phyloP scores from a whole-genome alignment of 1,140 invertebrate genomes.

The Macrostomum lignano region DNA sequence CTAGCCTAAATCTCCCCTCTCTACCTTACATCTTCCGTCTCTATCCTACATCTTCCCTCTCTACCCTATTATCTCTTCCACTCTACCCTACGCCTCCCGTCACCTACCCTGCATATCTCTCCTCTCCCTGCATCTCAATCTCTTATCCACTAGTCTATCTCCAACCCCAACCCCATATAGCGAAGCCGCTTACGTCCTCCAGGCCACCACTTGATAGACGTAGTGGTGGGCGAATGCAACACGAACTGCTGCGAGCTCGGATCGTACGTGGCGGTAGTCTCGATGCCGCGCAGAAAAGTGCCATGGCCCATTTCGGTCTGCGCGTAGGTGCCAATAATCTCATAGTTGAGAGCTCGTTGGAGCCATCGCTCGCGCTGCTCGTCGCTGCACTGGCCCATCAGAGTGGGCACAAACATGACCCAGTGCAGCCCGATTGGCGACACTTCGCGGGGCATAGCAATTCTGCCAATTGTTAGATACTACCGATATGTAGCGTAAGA shows the following conservation, averaged over 20 bases:
- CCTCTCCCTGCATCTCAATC: too few relatives aligned
- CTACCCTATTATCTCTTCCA: too few relatives aligned
- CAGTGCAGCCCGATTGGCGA: conserved; percentile 35
- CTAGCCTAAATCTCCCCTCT: too few relatives aligned
- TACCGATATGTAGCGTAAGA: too few relatives aligned
- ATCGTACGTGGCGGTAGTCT: conserved; percentile 69
- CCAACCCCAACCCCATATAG: too few relatives aligned
- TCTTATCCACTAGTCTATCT: too few relatives aligned
- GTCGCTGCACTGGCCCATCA: conserved; percentile 53
- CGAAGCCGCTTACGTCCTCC: conserved; percentile 43
- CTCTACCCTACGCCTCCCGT: too few relatives aligned
- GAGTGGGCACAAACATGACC: conserved; percentile 63
- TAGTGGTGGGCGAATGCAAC: conserved; percentile 52
- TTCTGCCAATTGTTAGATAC: conserved; percentile 18
- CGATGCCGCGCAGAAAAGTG: conserved; percentile 58
- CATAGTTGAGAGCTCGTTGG: conserved; percentile 42
- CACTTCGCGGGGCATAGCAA: conserved; percentile 8
- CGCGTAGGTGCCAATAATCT: conserved; percentile 67
- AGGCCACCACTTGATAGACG: conserved; percentile 74
- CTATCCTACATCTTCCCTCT: too few relatives aligned
- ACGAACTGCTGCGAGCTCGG: conserved; percentile 51
- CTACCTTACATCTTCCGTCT: too few relatives aligned
- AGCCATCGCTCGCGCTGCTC: conserved; percentile 64
- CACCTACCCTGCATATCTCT: too few relatives aligned
- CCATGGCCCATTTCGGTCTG: conserved; percentile 75